Evolutionary conservation across 2,888 invertebrate species (phyloP).

Genomic region (Hedya salicella): DNA sequence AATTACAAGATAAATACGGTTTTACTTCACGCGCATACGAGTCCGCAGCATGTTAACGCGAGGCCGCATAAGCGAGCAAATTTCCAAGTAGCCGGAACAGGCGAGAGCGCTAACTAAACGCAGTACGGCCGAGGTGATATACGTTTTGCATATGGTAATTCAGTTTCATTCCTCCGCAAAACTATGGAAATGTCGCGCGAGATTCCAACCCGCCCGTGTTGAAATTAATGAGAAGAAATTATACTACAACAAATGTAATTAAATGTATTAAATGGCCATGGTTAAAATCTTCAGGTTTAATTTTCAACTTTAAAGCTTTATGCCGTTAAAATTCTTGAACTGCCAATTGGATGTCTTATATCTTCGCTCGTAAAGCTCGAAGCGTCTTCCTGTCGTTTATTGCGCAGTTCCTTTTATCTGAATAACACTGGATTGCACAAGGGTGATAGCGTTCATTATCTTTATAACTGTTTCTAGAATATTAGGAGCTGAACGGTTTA

Average conservation of each 20-base stretch:
- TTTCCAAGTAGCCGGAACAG: conserved; percentile 32
- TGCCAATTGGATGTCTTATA: conserved; percentile 67
- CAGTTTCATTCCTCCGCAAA: conserved; percentile 57
- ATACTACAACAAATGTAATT: conserved; percentile 68
- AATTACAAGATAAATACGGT: conserved; percentile 4
- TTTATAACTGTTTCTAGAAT: conserved; percentile 37
- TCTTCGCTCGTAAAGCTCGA: conserved; percentile 71
- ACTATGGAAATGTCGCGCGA: conserved; percentile 65
- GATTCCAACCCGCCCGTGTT: conserved; percentile 60
- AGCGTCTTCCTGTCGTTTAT: conserved; percentile 71
- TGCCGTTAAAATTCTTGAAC: conserved; percentile 72
- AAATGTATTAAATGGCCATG: conserved; percentile 62
- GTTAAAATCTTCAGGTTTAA: conserved; percentile 65
- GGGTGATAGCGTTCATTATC: conserved; percentile 45
- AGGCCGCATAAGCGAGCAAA: conserved; percentile 24
- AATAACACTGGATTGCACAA: conserved; percentile 53
- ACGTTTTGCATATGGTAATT: conserved; percentile 65
- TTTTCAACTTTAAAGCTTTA: conserved; percentile 71
- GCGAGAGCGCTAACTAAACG: conserved; percentile 30
- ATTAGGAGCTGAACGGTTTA: conserved; percentile 13
- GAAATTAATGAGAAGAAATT: conserved; percentile 76
- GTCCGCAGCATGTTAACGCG: conserved; percentile 13
- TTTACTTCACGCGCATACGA: not conserved
- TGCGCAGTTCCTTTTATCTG: conserved; percentile 62
- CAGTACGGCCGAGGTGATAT: conserved; percentile 47